Evolutionary conservation across 2,888 invertebrate species (phyloP), one percentile per base, ranked within the genome.

Genomic region (Oxytorus armatus): DNA sequence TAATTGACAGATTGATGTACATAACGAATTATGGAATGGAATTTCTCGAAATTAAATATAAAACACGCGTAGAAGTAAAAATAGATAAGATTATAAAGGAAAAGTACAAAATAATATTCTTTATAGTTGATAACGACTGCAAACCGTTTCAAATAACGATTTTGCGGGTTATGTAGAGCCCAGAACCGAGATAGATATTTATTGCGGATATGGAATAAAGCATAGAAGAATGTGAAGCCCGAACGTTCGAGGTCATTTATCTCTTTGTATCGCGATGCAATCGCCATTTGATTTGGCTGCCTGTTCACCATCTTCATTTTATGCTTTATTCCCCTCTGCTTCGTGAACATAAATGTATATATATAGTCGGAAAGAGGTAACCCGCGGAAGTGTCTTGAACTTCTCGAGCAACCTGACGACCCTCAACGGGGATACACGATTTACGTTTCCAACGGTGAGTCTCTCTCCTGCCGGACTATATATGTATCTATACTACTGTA

Each of bases 201-300:
- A 14, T 23, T 63, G 69, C n/a, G 23, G 3, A 53, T 42, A 21
- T 42, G 11, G 47, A 10, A 51, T 18, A 39, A n/a, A 55, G 7
- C 10, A 59, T 29, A 16, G 47, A 25, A 5, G 47, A 39, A 29
- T 33, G 18, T 61, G 73, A 44, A 61, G 25, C 23, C 33, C 44
- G 53, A 73, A 68, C 39, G 63, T 39, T 53, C 7, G 61, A 47
- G 61, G 39, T 61, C 66, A 73, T 66, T 36, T 73, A 73, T 59
- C 51, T 39, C n/a, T 47, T 83, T 81, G 82, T 77, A 65, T 78
- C 66, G 77, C 82, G 85, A 86, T 87, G 86, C 82, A 87, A 88
- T 88, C 86, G 84, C 68, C 70, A 83, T 87, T 87, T 85, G 84
- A 86, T 84, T 42, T n/a, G n/a, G n/a, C 65, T 61, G 42, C 69